Base-by-base conservation (phyloP, 92 coral and sea anemone genomes). In the Paragorgia papillata region DNA sequence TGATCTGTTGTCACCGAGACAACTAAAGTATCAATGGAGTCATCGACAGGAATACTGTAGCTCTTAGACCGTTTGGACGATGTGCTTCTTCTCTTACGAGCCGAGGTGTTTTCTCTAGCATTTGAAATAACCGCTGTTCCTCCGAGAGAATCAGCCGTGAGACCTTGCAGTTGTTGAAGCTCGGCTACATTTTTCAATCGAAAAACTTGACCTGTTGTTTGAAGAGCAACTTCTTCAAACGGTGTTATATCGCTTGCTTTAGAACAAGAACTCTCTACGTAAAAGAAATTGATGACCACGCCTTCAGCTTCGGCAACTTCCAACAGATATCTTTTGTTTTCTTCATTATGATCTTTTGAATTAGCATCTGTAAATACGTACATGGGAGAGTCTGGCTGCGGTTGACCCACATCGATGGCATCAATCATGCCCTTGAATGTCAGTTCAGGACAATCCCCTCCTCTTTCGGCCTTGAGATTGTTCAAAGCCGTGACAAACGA, bases 101-200 rank as follows among this genome's bases (percentile, higher is more conserved):
- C 88, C n/a, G 53, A 37, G 63, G 75, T 82, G 7, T 93, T 76
- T 25, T 92, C 91, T 27, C 82, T 17, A 14, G 62, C 77, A n/a
- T 28, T 50, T 27, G 87, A 79, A 32, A 92, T 88, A 24, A 85
- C 80, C 41, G 85, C 88, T 4, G 89, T 60, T 1, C 97, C 97
- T 1, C 90, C 94, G 10, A 89, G 87, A 14, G 84, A 90, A 4
- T 87, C 83, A 34, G 88, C 91, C 13, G 91, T 86, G 50, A 92
- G 62, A 28, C 83, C 88, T 73, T 58, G 62, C 3, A 92, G 90
- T 58, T 83, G 57, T 55, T 77, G 59, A 27, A 92, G 74, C 62
- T 92, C 97, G n/a, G 65, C 53, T 7, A 49, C 43, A 34, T 82
- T 68, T 57, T 74, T 54, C 9, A 91, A 81, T 14, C 37, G 37